These are phyloP conservation scores for Entomobrya multifasciata DNA, from an alignment of 2,888 invertebrate genomes.

Conservation along the genomic window DNA sequence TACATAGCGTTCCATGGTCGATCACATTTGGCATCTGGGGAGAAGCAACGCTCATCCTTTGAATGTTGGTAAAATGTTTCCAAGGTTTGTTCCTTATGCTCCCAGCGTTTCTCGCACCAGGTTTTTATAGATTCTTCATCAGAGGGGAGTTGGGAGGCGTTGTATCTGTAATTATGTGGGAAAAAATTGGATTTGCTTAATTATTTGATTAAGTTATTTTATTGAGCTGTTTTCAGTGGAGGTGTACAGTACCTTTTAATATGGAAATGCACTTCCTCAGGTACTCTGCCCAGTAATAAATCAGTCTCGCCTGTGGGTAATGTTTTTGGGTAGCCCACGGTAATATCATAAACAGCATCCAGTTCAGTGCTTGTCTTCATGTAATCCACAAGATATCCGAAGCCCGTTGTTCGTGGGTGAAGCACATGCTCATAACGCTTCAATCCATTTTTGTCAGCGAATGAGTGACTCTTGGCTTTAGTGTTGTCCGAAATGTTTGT, in stretches of 20 bases:
- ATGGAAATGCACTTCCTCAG: slow-evolving; percentile 89
- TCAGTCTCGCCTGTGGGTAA: slow-evolving; percentile 89
- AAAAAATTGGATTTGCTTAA: too few species aligned
- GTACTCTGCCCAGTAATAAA: slow-evolving; percentile 86
- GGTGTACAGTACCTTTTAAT: slow-evolving; percentile 84
- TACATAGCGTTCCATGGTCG: slow-evolving; percentile 81
- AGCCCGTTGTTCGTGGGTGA: slow-evolving; percentile 93
- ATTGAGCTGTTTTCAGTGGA: not conserved
- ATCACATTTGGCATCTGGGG: slow-evolving; percentile 68
- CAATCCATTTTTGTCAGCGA: slow-evolving; percentile 86
- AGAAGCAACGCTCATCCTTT: slow-evolving; percentile 51
- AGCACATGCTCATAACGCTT: slow-evolving; percentile 87
- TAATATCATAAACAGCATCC: slow-evolving; percentile 91
- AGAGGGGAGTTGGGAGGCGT: slow-evolving; percentile 84
- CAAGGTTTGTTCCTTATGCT: slow-evolving; percentile 85
- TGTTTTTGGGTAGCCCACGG: slow-evolving; percentile 90
- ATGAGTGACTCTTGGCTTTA: slow-evolving; percentile 86
- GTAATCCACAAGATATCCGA: slow-evolving; percentile 82
- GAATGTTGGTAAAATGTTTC: slow-evolving; percentile 83
- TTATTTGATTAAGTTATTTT: not conserved
- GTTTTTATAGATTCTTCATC: slow-evolving; percentile 84
- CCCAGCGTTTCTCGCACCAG: slow-evolving; percentile 87
- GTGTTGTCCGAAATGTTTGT: slow-evolving; percentile 90
- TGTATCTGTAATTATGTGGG: too few species aligned
- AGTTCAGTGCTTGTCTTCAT: slow-evolving; percentile 85